Conservation (phyloP, 2,797 vertebrate species). For the Strix occidentalis region DNA sequence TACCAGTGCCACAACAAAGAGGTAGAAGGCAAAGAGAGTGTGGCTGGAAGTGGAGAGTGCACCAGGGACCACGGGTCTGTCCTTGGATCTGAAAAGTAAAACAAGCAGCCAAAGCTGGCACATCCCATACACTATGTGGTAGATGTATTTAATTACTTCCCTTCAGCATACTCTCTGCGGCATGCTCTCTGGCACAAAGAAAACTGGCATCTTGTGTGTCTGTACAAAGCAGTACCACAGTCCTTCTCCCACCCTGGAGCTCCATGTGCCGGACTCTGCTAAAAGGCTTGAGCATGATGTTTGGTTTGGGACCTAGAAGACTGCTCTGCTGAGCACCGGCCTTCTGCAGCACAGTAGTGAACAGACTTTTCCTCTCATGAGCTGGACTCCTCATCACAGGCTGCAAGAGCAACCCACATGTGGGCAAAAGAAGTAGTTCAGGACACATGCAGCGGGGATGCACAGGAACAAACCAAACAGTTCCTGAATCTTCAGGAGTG, state of each 20-base stretch:
- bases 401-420: neutral
- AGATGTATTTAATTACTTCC: neutral
- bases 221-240: neutral
- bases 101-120: neutral
- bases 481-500: neutral
- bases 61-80: slow-evolving; percentile 78
- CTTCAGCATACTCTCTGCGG: accelerated
- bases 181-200: neutral
- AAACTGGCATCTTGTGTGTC: neutral
- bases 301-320: neutral
- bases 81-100: slow-evolving; percentile 75
- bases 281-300: neutral
- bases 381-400: neutral
- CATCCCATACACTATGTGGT: accelerated
- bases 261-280: neutral
- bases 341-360: neutral
- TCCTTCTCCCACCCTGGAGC: neutral
- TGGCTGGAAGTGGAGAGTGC: slow-evolving; percentile 72
- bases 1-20: slow-evolving; percentile 70
- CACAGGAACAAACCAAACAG: neutral
- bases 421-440: accelerated
- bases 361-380: neutral
- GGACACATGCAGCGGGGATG: neutral
- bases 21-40: slow-evolving; percentile 72
- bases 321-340: neutral